These are phyloP conservation scores for Sphinx pinastri DNA, from an alignment of 2,888 invertebrate species.

Conservation along the genomic window DNA sequence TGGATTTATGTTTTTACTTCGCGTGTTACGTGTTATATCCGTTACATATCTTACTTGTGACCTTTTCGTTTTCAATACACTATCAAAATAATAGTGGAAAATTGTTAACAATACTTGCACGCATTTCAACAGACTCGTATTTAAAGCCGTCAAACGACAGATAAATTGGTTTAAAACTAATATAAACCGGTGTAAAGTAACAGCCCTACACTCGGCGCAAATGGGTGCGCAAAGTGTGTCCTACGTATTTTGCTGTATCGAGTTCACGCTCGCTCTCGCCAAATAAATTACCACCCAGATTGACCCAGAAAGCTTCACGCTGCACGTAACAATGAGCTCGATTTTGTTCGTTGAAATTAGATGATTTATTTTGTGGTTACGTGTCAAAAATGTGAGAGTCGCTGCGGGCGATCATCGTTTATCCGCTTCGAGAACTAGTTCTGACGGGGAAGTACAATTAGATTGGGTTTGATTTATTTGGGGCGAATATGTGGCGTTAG, in stretches of 20 bases:
- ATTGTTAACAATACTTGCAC: no score
- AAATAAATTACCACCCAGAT: slow-evolving; percentile 73
- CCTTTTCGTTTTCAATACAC: no score
- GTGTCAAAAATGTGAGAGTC: slow-evolving; percentile 25
- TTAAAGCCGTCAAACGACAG: background rate
- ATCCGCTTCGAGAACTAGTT: slow-evolving; percentile 16
- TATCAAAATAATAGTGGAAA: no score
- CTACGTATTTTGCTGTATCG: slow-evolving; percentile 56
- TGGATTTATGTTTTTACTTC: background rate
- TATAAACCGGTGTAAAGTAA: slow-evolving; percentile 1
- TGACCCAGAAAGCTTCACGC: slow-evolving; percentile 69
- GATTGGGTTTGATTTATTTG: slow-evolving; percentile 13
- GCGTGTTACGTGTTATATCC: no score
- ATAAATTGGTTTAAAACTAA: slow-evolving; percentile 8
- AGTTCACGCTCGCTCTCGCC: slow-evolving; percentile 62
- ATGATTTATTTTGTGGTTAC: slow-evolving; percentile 26
- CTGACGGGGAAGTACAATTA: slow-evolving; percentile 4
- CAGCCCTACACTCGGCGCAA: slow-evolving; percentile 30
- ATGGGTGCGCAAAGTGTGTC: slow-evolving; percentile 34
- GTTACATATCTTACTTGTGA: no score
- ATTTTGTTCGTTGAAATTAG: slow-evolving; percentile 24
- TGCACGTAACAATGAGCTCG: slow-evolving; percentile 57
- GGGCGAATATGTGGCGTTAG: background rate
- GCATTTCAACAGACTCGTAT: no score
- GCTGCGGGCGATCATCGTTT: slow-evolving; percentile 19